These are phyloP conservation scores for Pristionchus mayeri DNA, from an alignment of 2,888 invertebrate species.

Conservation along the genomic window DNA sequence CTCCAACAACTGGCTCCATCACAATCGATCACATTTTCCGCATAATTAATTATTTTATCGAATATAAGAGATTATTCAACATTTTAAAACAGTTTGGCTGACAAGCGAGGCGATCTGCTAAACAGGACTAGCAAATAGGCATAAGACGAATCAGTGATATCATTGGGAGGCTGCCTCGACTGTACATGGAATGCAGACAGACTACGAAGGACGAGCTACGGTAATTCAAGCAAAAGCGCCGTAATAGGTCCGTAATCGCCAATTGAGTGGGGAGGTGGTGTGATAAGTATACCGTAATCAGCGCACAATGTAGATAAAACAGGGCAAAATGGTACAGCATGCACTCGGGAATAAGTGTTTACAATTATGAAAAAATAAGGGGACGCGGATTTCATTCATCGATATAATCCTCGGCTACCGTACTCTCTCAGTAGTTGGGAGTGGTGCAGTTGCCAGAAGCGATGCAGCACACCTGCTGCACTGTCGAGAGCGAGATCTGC, in stretches of 20 bases:
- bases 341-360: neutral
- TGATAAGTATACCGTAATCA: neutral
- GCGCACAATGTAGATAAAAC: neutral
- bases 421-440: conserved; percentile 93
- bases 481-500: conserved; percentile 61
- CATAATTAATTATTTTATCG: neutral
- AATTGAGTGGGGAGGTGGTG: neutral
- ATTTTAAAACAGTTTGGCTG: neutral
- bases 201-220: neutral
- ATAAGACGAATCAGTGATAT: conserved; percentile 18
- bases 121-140: neutral
- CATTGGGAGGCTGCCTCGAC: neutral
- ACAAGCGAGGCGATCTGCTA: neutral
- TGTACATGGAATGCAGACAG: conserved; percentile 21
- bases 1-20: neutral
- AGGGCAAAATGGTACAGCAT: neutral
- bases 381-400: neutral
- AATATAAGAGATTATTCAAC: neutral
- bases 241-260: conserved; percentile 14
- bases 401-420: conserved; percentile 83
- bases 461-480: conserved; percentile 70
- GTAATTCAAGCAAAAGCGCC: neutral
- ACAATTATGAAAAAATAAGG: neutral
- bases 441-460: conserved; percentile 69
- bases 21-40: neutral